Evolutionary conservation across 2,888 invertebrate genomes (phyloP), one percentile per base, ranked within the genome.

Genomic region (Tricholauxania praeusta): DNA sequence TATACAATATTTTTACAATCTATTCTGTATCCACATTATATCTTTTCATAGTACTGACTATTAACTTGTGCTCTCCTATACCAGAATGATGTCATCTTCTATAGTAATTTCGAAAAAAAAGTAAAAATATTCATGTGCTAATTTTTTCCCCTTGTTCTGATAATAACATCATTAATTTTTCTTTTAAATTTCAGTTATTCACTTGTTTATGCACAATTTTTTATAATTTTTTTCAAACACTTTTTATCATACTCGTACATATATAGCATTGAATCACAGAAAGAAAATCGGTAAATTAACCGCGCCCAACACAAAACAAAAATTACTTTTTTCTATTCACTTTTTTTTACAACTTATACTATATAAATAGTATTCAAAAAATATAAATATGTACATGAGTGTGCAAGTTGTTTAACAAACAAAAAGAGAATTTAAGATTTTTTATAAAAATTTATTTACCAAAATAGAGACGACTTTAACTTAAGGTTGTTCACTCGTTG

Each of bases 391-490:
- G 68, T 48, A 63, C 47, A 72, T 12, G 57, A n/a, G n/a, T 66
- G 65, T 67, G 64, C 62, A 28, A 28, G 72, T 47, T 70, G 72
- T 67, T 15, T 69, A 65, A 63, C 8, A 14, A 67, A 32, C 28
- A 64, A 39, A 59, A 60, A 72, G 60, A 39, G n/a, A 48, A 60
- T 12, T 63, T 47, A 47, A 63, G 17, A 64, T 47, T 48, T 14
- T 19, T 17, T 49, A 28, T 10, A 67, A 51, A 76, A 72, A 68
- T 72, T 65, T 78, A 77, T 79, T 79, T 79, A 79, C 79, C 79
- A 75, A 76, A 70, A 76, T 63, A 71, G 66, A 39, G 39, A 72
- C 65, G n/a, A 71, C 60, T 63, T 60, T 28, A 67, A 66, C 52
- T 53, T 19, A 48, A 63, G 28, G 28, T 69, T 76, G 75, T 60